A percentile compares a stretch with the other conserved stretches of the same genome.
phyloP scores from a whole-genome alignment of 2,113 vertebrate genomes.

The Albula glossodonta region DNA sequence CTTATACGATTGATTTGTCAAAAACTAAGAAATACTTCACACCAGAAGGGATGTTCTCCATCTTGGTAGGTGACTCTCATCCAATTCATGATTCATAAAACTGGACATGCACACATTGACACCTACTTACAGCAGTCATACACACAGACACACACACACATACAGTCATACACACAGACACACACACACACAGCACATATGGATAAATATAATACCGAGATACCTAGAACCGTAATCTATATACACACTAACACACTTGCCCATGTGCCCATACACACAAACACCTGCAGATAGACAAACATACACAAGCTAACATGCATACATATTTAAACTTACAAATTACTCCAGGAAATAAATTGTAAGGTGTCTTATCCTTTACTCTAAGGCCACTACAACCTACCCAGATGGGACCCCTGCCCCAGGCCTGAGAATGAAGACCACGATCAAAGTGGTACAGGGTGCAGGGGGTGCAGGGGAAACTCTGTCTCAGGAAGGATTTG shows the following conservation, averaged over 20 bases:
- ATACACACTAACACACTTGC: not conserved
- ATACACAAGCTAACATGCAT: not conserved
- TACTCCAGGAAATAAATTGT: too few species aligned
- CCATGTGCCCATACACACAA: not conserved
- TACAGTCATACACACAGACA: not conserved
- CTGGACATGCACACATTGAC: too few species aligned
- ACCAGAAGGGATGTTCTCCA: constrained; percentile 62
- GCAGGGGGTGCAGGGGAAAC: not conserved
- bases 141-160: not conserved
- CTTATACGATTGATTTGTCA: constrained; percentile 64
- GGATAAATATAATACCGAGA: too few species aligned
- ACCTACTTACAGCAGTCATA: not conserved
- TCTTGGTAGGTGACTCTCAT: constrained; percentile 53
- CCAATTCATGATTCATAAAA: not conserved
- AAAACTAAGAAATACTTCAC: constrained; percentile 67
- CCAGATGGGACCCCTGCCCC: constrained; percentile 58
- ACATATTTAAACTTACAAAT: not conserved
- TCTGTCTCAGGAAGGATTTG: constrained; percentile 26
- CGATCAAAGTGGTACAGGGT: not conserved
- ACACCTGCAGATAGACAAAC: not conserved
- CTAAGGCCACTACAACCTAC: constrained; percentile 52
- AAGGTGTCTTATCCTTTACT: too few species aligned
- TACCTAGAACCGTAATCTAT: not conserved
- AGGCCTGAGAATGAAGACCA: constrained; percentile 47
- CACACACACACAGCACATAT: not conserved